A percentile compares a stretch with the other conserved stretches of the same genome.
Evolutionary conservation across 2,797 vertebrate genomes (phyloP).

Genomic region (Myotis planiceps): DNA sequence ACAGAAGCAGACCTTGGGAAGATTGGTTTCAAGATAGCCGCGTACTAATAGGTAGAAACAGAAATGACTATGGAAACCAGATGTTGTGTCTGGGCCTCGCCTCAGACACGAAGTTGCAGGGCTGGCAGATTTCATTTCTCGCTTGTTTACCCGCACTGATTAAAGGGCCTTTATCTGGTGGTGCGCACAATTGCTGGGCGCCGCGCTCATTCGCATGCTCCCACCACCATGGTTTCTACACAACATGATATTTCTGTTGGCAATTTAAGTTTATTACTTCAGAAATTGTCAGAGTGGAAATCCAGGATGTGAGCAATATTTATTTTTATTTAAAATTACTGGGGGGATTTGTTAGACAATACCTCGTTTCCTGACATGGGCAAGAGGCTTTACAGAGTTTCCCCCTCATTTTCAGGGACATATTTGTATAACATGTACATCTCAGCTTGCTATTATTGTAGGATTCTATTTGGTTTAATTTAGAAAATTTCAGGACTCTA

Average conservation of each 20-base stretch:
- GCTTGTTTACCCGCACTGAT: slow-evolving; percentile 54
- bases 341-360: slow-evolving; percentile 56
- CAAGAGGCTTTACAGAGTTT: slow-evolving; percentile 36
- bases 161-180: slow-evolving; percentile 39
- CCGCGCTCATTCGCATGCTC: not conserved
- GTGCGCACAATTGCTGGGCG: not conserved
- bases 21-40: slow-evolving; percentile 49
- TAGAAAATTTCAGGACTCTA: slow-evolving; percentile 67
- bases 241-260: slow-evolving; percentile 52
- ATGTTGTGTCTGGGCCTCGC: slow-evolving; percentile 61
- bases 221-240: not conserved
- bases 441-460: slow-evolving; percentile 57
- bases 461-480: slow-evolving; percentile 70
- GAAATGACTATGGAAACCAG: slow-evolving; percentile 57
- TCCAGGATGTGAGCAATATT: slow-evolving; percentile 62
- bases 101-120: slow-evolving; percentile 34
- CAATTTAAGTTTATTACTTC: slow-evolving; percentile 60
- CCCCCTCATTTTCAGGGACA: slow-evolving; percentile 49
- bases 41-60: slow-evolving; percentile 63
- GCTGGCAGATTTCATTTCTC: slow-evolving; percentile 42
- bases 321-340: slow-evolving; percentile 74
- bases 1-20: slow-evolving; percentile 60
- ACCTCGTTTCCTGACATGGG: slow-evolving; percentile 30
- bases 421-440: slow-evolving; percentile 48
- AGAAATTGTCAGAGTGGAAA: slow-evolving; percentile 58